Conservation (phyloP, 2,113 vertebrate species). For the Gorsachius goisagi region DNA sequence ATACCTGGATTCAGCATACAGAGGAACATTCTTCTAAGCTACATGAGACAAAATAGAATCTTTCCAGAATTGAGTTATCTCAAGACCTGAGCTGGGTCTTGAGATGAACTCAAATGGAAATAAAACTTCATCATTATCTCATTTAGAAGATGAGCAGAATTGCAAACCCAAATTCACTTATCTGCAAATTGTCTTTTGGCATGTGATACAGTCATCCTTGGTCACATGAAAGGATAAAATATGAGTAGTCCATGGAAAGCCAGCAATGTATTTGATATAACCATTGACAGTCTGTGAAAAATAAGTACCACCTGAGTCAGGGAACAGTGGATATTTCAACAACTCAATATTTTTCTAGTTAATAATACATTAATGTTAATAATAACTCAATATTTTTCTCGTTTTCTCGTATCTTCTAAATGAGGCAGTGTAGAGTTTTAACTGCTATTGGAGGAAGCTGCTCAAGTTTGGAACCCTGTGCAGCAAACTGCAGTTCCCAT, state of each 20-base stretch:
- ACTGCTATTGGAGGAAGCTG: neutral
- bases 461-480: neutral
- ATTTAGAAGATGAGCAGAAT: neutral
- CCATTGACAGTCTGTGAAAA: neutral
- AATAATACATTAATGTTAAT: neutral
- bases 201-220: neutral
- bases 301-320: neutral
- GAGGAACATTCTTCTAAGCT: neutral
- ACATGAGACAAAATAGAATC: neutral
- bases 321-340: neutral
- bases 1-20: neutral
- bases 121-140: neutral
- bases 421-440: neutral
- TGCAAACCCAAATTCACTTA: neutral
- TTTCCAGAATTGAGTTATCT: neutral
- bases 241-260: neutral
- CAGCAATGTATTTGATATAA: neutral
- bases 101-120: neutral
- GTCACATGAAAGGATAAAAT: neutral
- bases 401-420: neutral
- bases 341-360: neutral
- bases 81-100: neutral
- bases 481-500: neutral
- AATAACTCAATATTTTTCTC: neutral
- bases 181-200: neutral